Conservation (phyloP, 2,113 vertebrate genomes). For the Gnathonemus longibarbis region DNA sequence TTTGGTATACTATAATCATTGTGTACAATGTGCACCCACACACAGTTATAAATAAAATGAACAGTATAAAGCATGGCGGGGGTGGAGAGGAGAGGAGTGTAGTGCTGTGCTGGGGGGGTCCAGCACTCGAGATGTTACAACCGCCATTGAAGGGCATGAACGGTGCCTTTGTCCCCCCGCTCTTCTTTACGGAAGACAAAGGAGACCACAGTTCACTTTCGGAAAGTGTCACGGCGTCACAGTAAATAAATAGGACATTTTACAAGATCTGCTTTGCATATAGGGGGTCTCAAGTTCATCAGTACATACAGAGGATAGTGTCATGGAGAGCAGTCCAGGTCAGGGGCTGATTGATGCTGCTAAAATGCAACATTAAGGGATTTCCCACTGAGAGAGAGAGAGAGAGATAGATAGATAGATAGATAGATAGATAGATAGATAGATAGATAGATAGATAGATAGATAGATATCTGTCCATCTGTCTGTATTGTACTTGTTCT, state of each 20-base stretch:
- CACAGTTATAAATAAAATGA: background rate
- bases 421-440: background rate
- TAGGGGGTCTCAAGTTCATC: background rate
- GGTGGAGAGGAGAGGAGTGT: slow-evolving; percentile 17
- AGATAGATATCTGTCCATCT: background rate
- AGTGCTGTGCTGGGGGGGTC: slow-evolving; percentile 32
- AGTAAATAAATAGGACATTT: slow-evolving; percentile 27
- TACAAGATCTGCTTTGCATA: background rate
- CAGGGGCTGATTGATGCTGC: background rate
- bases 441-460: too few relatives aligned
- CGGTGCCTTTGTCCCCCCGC: slow-evolving; percentile 43
- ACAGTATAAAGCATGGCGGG: background rate
- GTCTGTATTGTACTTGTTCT: background rate
- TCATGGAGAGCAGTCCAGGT: background rate
- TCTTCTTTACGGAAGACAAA: slow-evolving; percentile 35
- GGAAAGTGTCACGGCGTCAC: slow-evolving; percentile 24
- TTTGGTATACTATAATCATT: background rate
- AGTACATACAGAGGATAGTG: background rate
- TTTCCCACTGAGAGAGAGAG: background rate
- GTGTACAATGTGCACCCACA: background rate
- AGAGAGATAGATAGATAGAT: background rate
- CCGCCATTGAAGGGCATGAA: slow-evolving; percentile 39
- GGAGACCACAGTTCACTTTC: slow-evolving; percentile 30
- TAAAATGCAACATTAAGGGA: background rate
- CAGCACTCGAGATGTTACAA: slow-evolving; percentile 39